Percentiles rank a stretch among this genome's conserved stretches.
These are phyloP conservation scores for Cliona cf. orientalis DNA, from an alignment of 37 sponge, comb jelly and placozoan species.

Conservation along the genomic window DNA sequence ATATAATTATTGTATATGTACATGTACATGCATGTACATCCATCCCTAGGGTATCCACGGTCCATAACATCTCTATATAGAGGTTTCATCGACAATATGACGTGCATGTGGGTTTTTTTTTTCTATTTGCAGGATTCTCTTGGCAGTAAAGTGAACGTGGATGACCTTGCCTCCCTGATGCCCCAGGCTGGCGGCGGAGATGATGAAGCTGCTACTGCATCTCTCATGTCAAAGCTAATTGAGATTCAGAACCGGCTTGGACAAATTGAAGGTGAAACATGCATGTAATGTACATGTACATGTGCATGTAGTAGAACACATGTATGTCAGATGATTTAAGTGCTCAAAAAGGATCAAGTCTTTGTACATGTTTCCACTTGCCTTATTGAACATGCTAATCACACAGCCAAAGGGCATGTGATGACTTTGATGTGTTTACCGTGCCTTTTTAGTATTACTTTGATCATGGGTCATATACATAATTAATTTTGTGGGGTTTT, in stretches of 20 bases:
- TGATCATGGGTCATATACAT: too few species aligned
- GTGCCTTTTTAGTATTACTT: too few species aligned
- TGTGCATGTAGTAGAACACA: neutral
- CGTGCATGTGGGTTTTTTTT: neutral
- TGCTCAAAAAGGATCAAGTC: neutral
- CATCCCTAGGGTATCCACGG: too few species aligned
- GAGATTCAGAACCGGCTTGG: slow-evolving; percentile 81
- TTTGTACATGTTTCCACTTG: neutral
- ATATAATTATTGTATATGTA: too few species aligned
- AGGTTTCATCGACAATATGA: neutral
- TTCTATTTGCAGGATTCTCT: slow-evolving; percentile 33
- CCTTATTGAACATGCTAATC: too few species aligned
- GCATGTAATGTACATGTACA: too few species aligned
- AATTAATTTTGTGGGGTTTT: neutral
- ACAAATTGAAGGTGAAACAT: slow-evolving; percentile 70
- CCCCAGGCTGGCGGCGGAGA: slow-evolving; percentile 10
- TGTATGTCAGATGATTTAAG: neutral
- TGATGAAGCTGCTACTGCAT: slow-evolving; percentile 11
- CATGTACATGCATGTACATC: too few species aligned
- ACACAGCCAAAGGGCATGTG: too few species aligned
- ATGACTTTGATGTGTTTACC: too few species aligned
- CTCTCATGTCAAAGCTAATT: slow-evolving; percentile 73
- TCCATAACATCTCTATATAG: too few species aligned
- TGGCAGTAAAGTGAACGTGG: slow-evolving; percentile 50
- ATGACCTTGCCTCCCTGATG: slow-evolving; percentile 69